phyloP scores from a whole-genome alignment of 2,797 vertebrate genomes.

The Dendrocincla tyrannina region DNA sequence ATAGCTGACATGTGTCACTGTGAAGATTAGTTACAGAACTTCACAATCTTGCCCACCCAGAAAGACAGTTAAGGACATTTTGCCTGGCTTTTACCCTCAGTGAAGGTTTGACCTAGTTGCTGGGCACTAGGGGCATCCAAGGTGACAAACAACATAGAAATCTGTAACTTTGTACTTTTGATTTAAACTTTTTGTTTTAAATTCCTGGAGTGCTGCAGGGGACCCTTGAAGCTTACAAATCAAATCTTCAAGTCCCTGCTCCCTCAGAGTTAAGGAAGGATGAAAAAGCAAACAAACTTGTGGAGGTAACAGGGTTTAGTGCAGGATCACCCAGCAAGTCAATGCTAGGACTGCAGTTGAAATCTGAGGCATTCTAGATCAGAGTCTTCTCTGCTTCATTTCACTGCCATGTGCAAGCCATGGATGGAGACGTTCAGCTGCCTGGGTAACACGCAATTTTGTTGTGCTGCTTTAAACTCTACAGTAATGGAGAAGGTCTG shows the following conservation, averaged over 20 bases:
- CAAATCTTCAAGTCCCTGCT: neutral
- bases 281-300: neutral
- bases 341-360: neutral
- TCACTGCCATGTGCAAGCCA: fast-evolving
- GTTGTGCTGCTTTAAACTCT: neutral
- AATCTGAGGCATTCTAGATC: neutral
- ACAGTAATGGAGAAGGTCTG: neutral
- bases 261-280: neutral
- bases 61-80: neutral
- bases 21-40: neutral
- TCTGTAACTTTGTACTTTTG: neutral
- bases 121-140: neutral
- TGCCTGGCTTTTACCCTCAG: neutral
- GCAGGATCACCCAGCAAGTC: neutral
- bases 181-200: neutral
- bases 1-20: neutral
- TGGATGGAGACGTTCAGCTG: neutral
- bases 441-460: neutral
- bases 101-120: neutral
- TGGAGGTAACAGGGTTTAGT: neutral
- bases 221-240: neutral
- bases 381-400: neutral
- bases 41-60: neutral
- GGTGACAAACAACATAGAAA: neutral
- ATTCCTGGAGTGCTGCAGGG: neutral